Conservation (phyloP, 2,113 vertebrate species). For the Ivindomyrus marchei region DNA sequence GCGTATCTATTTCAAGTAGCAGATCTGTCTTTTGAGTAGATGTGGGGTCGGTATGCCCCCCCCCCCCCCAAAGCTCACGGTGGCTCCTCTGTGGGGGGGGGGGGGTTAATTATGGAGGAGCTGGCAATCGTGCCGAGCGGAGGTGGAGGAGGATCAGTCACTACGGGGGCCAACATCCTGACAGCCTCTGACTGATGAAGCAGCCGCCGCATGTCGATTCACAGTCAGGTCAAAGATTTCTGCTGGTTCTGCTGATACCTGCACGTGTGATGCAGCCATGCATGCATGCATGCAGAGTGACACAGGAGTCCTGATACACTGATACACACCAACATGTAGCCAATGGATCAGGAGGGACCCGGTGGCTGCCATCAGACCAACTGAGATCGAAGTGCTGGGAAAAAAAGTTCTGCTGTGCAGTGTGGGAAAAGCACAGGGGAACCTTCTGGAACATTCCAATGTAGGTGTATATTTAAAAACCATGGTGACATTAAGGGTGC, state of each 20-base stretch:
- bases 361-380: neutral
- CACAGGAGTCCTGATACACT: neutral
- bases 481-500: neutral
- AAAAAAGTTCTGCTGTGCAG: neutral
- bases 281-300: neutral
- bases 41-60: neutral
- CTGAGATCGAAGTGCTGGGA: neutral
- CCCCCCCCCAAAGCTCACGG: neutral
- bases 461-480: neutral
- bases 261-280: neutral
- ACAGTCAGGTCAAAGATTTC: neutral
- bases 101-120: conserved; percentile 12
- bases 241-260: neutral
- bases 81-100: neutral
- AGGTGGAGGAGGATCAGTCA: neutral
- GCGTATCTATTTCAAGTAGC: conserved; percentile 15
- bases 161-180: neutral
- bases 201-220: neutral
- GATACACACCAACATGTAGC: neutral
- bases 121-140: neutral
- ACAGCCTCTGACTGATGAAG: neutral
- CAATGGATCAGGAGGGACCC: neutral
- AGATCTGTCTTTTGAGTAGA: conserved; percentile 4
- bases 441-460: neutral
- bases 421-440: neutral